phyloP scores from a whole-genome alignment of 2,888 invertebrate species.

The Ectemnius continuus region DNA sequence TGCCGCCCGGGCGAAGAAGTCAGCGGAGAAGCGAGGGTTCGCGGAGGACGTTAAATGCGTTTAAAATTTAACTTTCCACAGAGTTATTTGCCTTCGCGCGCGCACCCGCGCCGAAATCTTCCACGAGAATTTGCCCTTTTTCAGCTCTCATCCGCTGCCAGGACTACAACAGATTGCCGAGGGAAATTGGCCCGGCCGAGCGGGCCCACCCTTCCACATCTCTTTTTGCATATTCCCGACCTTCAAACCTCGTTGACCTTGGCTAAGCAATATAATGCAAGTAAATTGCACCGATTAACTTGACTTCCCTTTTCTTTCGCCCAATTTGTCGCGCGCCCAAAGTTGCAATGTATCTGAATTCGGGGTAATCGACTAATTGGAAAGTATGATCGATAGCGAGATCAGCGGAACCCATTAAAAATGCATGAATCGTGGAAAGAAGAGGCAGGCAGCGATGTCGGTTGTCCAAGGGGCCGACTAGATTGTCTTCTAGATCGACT shows the following conservation, averaged over 20 bases:
- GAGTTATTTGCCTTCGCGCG: slow-evolving; percentile 34
- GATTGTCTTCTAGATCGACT: slow-evolving; percentile 44
- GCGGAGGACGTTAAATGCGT: slow-evolving; percentile 61
- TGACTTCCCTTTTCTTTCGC: no score
- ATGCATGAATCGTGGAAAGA: slow-evolving; percentile 48
- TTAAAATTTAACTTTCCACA: slow-evolving; percentile 65
- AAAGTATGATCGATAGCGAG: slow-evolving; percentile 9
- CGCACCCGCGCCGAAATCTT: slow-evolving; percentile 45
- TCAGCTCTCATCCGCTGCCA: slow-evolving; percentile 18
- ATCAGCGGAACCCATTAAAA: slow-evolving; percentile 46
- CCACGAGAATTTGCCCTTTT: slow-evolving; percentile 54
- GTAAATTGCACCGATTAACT: neutral
- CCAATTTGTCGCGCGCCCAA: no score
- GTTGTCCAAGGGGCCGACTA: slow-evolving; percentile 9
- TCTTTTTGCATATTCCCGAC: slow-evolving; percentile 24
- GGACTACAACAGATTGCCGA: slow-evolving; percentile 47
- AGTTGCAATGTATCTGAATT: no score
- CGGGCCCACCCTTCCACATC: slow-evolving; percentile 3
- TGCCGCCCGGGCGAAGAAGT: neutral
- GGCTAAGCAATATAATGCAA: neutral
- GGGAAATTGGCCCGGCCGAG: slow-evolving; percentile 24
- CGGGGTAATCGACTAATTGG: neutral
- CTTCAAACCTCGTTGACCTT: slow-evolving; percentile 22
- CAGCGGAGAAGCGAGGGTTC: slow-evolving; percentile 30
- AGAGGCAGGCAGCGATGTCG: neutral